These are phyloP conservation scores for Pampus argenteus DNA, from an alignment of 2,797 vertebrate genomes.

Conservation along the genomic window DNA sequence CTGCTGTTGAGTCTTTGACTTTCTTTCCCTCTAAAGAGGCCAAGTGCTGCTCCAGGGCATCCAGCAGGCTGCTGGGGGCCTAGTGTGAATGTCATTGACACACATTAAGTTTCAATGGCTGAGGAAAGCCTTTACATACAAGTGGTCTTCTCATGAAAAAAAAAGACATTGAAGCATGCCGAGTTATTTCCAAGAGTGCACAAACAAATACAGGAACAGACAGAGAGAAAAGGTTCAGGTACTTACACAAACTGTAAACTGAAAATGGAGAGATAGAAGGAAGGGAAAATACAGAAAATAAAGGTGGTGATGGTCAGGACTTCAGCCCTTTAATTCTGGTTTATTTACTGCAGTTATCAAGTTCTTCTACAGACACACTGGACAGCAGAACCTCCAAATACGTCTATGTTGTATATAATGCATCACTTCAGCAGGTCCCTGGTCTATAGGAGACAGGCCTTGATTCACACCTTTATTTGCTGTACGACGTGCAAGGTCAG, in stretches of 20 bases:
- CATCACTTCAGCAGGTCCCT: not conserved
- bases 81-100: slow-evolving; percentile 69
- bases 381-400: not conserved
- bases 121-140: slow-evolving; percentile 12
- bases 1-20: slow-evolving; percentile 96
- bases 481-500: slow-evolving; percentile 69
- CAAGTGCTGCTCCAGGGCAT: slow-evolving; percentile 96
- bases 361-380: not conserved
- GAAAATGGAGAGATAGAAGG: slow-evolving; percentile 78
- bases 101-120: slow-evolving; percentile 48
- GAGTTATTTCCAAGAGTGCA: slow-evolving; percentile 35
- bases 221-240: slow-evolving; percentile 73
- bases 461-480: slow-evolving; percentile 78
- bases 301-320: slow-evolving; percentile 80
- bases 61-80: slow-evolving; percentile 95
- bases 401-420: not conserved
- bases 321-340: slow-evolving; percentile 5
- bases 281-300: slow-evolving; percentile 80
- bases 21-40: slow-evolving; percentile 97
- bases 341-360: not conserved
- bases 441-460: not conserved
- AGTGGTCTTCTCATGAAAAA: not conserved
- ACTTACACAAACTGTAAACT: slow-evolving; percentile 87
- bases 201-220: slow-evolving; percentile 66
- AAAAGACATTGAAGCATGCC: slow-evolving; percentile 45